These are phyloP conservation scores for Centroberyx gerrardi DNA, from an alignment of 2,797 vertebrate genomes.

Conservation along the genomic window DNA sequence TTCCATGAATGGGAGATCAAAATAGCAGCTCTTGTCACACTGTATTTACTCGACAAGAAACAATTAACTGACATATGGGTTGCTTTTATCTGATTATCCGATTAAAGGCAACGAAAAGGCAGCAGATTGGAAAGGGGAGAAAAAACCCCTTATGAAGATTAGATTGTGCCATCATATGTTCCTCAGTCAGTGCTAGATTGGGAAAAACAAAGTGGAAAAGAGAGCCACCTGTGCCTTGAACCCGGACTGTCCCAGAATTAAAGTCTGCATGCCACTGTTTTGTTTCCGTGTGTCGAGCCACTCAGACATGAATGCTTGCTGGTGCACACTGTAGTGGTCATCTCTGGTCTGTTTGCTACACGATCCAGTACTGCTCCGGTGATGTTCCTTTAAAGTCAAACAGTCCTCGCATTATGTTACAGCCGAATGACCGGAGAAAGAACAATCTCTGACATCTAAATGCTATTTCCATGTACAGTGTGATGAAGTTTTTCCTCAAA, in stretches of 20 bases:
- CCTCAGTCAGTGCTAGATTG: too few species aligned
- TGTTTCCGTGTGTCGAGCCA: background rate
- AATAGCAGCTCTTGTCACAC: background rate
- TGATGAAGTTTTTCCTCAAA: conserved; percentile 29
- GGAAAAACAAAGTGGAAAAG: too few species aligned
- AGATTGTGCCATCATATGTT: too few species aligned
- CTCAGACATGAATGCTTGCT: background rate
- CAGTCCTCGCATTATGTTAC: background rate
- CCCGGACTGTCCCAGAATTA: too few species aligned
- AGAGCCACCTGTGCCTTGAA: too few species aligned
- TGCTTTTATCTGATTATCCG: background rate
- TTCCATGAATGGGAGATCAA: background rate
- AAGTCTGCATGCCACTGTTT: too few species aligned
- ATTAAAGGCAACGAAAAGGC: background rate
- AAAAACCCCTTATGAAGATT: too few species aligned
- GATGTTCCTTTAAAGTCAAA: background rate
- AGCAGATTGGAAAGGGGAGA: too few species aligned
- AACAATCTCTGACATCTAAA: background rate
- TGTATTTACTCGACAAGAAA: background rate
- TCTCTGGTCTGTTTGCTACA: too few species aligned
- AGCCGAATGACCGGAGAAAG: background rate
- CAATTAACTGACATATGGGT: background rate
- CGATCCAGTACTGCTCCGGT: background rate
- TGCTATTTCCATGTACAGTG: conserved; percentile 11
- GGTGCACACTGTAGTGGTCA: too few species aligned